Percentiles rank a stretch among this genome's conserved stretches.
Evolutionary conservation across 1,140 invertebrate genomes (phyloP).

Genomic region (Oppia nitens): DNA sequence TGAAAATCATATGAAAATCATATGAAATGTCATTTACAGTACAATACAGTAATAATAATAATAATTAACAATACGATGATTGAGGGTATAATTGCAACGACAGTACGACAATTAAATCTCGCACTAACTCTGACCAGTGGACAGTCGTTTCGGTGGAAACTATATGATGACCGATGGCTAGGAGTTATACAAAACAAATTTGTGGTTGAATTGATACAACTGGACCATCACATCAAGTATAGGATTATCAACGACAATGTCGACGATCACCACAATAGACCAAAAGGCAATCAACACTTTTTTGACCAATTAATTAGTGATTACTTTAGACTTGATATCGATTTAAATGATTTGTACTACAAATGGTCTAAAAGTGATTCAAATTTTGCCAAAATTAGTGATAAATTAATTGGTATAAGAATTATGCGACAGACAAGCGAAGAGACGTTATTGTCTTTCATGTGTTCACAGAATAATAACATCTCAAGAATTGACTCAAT

Average conservation of each 20-base stretch:
- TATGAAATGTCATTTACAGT: too few species aligned
- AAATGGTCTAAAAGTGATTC: constrained; percentile 54
- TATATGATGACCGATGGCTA: not conserved
- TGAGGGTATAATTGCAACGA: not conserved
- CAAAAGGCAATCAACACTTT: not conserved
- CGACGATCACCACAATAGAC: not conserved
- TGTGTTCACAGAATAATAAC: constrained; percentile 94
- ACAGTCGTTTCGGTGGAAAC: constrained; percentile 17
- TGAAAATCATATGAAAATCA: too few species aligned
- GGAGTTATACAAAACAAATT: not conserved
- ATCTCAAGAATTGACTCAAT: constrained; percentile 73
- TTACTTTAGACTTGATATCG: constrained; percentile 36
- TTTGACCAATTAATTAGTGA: constrained; percentile 24
- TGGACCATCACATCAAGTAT: not conserved
- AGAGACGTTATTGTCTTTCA: constrained; percentile 88
- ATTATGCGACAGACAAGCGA: constrained; percentile 78
- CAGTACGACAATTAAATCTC: constrained; percentile 14
- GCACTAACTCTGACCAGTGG: constrained; percentile 11
- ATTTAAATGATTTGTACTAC: constrained; percentile 47
- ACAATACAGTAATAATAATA: too few species aligned
- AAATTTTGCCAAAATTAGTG: constrained; percentile 48
- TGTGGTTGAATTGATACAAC: constrained; percentile 3
- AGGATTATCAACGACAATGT: not conserved
- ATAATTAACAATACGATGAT: too few species aligned
- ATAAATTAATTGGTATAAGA: constrained; percentile 60